Evolutionary conservation across 2,888 invertebrate genomes (phyloP).

Genomic region (Euzetes globulus): DNA sequence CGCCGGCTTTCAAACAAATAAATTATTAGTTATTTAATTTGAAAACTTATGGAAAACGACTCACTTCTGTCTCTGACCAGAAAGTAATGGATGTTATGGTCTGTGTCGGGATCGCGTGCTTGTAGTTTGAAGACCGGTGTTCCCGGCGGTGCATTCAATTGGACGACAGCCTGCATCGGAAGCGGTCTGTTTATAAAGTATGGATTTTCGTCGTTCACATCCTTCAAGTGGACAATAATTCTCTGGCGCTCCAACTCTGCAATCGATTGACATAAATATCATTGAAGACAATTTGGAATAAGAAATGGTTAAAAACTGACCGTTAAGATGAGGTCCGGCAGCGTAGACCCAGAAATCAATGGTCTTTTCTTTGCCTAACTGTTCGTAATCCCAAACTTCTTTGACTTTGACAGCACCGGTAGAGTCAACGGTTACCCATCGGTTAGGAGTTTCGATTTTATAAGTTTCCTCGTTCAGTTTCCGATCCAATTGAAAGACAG

Average conservation of each 20-base stretch:
- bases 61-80: constrained; percentile 77
- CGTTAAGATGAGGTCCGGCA: constrained; percentile 77
- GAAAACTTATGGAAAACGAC: constrained; percentile 40
- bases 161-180: constrained; percentile 95
- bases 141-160: constrained; percentile 87
- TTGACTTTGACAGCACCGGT: constrained; percentile 86
- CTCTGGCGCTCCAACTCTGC: constrained; percentile 73
- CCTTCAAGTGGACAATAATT: constrained; percentile 87
- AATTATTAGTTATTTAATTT: not conserved
- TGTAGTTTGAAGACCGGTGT: constrained; percentile 95
- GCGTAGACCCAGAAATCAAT: constrained; percentile 94
- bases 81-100: constrained; percentile 91
- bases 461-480: constrained; percentile 86
- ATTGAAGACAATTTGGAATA: too few species aligned
- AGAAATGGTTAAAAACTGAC: constrained; percentile 45
- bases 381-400: constrained; percentile 95
- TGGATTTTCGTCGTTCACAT: constrained; percentile 93
- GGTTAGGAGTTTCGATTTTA: constrained; percentile 85
- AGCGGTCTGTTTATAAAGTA: constrained; percentile 93
- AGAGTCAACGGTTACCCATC: constrained; percentile 81
- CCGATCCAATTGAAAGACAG: constrained; percentile 80
- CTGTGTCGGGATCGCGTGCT: constrained; percentile 91
- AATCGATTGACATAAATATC: not conserved
- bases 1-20: constrained; percentile 51
- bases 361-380: constrained; percentile 84